A percentile compares a stretch with the other conserved stretches of the same genome.
These are phyloP conservation scores for Lagenorhynchus albirostris DNA, from an alignment of 2,113 vertebrate genomes.

Conservation along the genomic window DNA sequence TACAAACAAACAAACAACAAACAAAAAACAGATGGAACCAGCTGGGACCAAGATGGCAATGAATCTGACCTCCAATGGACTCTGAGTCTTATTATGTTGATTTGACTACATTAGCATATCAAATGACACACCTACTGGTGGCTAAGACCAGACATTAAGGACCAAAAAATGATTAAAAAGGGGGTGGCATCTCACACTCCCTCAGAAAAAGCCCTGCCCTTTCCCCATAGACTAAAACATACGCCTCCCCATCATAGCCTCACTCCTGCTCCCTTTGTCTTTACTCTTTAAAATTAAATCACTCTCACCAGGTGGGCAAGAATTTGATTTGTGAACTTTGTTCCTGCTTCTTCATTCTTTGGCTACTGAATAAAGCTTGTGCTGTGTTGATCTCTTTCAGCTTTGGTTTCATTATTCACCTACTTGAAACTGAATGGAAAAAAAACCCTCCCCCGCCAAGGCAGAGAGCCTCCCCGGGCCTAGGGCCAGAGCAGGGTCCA, in stretches of 20 bases:
- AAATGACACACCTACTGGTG: background rate
- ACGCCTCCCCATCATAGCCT: background rate
- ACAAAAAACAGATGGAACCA: background rate
- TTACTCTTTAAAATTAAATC: background rate
- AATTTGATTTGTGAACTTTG: background rate
- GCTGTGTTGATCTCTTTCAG: background rate
- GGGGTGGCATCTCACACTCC: background rate
- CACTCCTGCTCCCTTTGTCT: background rate
- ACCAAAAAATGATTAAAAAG: background rate
- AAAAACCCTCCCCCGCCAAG: accelerated
- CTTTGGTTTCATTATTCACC: background rate
- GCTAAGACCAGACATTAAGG: no score
- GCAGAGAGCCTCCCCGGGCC: background rate
- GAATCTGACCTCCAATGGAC: background rate
- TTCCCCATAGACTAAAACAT: background rate
- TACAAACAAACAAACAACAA: background rate
- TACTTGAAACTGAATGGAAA: background rate
- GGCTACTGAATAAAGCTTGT: background rate
- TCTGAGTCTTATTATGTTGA: background rate
- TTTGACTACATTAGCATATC: background rate
- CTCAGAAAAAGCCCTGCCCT: background rate
- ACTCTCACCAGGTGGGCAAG: background rate
- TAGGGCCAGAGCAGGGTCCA: background rate
- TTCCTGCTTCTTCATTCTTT: background rate
- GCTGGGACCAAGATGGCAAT: background rate